phyloP scores from a whole-genome alignment of 2,797 vertebrate genomes.

The Cyclopterus lumpus region DNA sequence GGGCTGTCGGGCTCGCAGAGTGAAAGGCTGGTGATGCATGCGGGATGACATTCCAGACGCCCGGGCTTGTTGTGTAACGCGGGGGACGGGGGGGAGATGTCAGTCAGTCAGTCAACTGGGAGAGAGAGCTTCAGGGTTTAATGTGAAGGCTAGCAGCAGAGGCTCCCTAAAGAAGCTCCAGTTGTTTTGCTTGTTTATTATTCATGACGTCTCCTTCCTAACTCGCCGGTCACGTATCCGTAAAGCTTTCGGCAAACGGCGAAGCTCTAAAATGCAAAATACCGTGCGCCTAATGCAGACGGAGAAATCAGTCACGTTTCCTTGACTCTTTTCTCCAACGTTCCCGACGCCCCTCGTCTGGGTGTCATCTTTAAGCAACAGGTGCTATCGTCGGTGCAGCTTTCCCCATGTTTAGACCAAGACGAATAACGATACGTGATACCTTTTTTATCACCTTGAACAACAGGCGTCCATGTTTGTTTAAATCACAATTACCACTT shows the following conservation, averaged over 20 bases:
- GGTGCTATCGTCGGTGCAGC: background rate
- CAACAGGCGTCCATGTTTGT: background rate
- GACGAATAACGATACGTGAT: background rate
- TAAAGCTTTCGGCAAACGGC: too few species aligned
- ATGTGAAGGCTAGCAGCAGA: background rate
- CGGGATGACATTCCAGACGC: constrained; percentile 83
- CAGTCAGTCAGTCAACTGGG: constrained; percentile 37
- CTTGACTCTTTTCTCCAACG: background rate
- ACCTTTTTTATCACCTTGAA: background rate
- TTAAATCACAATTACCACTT: too few species aligned
- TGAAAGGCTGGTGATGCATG: constrained; percentile 74
- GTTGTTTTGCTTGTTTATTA: background rate
- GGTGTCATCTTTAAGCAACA: background rate
- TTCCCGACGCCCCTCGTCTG: background rate
- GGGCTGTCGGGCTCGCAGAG: constrained; percentile 35
- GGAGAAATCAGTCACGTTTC: background rate
- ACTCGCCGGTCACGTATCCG: too few species aligned
- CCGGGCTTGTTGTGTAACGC: constrained; percentile 79
- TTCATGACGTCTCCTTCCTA: background rate
- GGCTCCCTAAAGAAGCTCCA: too few species aligned
- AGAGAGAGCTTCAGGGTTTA: constrained; percentile 27
- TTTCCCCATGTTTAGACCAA: background rate
- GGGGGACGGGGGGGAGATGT: constrained; percentile 36
- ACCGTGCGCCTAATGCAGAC: too few species aligned
- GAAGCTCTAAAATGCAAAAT: background rate